These are phyloP conservation scores for Sebastes kiyomatsui DNA, from an alignment of 2,797 vertebrate genomes.

Conservation along the genomic window DNA sequence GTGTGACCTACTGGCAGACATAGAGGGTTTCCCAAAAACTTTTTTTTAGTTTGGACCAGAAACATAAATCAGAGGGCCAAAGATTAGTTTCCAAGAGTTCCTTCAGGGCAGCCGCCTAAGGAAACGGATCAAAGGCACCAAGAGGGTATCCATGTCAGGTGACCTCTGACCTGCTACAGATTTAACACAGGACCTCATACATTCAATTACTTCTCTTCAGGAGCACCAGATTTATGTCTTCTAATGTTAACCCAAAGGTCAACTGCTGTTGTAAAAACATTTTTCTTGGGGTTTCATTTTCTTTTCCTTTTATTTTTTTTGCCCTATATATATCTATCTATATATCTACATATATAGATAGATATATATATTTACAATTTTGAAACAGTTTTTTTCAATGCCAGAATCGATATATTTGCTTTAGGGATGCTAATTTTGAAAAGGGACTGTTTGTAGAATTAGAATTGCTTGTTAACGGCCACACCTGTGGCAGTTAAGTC, in stretches of 20 bases:
- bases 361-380: too few relatives aligned
- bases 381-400: too few relatives aligned
- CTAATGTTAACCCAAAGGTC: background rate
- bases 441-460: too few relatives aligned
- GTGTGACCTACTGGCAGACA: background rate
- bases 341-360: too few relatives aligned
- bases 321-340: background rate
- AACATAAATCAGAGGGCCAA: constrained; percentile 13
- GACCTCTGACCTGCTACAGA: constrained; percentile 27
- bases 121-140: constrained; percentile 23
- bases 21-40: background rate
- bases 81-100: background rate
- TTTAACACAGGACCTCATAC: background rate
- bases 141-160: constrained; percentile 2
- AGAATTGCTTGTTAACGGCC: too few relatives aligned
- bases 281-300: background rate
- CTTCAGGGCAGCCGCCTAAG: background rate
- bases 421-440: too few relatives aligned
- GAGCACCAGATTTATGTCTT: background rate
- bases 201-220: background rate
- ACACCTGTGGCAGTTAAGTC: too few relatives aligned
- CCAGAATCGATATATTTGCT: too few relatives aligned
- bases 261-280: background rate
- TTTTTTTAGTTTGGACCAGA: background rate
- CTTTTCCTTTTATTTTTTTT: background rate